Conservation (phyloP, 2,888 invertebrate genomes). For the Linnaemya vulpina region DNA sequence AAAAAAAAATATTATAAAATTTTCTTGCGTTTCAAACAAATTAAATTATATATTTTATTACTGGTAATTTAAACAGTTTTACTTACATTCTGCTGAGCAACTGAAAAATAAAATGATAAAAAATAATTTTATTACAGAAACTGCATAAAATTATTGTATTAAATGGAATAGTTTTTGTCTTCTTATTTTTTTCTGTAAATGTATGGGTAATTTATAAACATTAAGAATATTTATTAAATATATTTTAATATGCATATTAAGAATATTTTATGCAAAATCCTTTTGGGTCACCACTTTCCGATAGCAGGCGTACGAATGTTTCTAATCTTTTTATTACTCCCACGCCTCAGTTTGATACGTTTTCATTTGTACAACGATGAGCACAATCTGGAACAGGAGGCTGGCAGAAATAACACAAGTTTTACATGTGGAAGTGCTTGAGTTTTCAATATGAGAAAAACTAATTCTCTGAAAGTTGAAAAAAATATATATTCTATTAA, state of each 20-base stretch:
- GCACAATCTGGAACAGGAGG: no score
- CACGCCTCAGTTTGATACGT: not conserved
- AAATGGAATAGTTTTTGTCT: no score
- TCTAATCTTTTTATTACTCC: not conserved
- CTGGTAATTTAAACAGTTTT: slow-evolving; percentile 6
- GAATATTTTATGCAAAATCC: not conserved
- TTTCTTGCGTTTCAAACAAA: slow-evolving; percentile 43
- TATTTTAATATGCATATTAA: no score
- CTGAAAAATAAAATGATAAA: slow-evolving; percentile 14
- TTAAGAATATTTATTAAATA: no score
- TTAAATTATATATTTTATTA: slow-evolving; percentile 53
- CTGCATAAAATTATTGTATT: slow-evolving; percentile 1
- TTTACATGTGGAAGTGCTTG: no score
- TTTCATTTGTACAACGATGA: no score
- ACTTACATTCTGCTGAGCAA: not conserved
- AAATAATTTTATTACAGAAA: slow-evolving; percentile 43
- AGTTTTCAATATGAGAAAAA: no score
- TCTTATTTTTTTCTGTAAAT: not conserved
- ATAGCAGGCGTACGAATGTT: not conserved
- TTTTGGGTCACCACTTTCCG: not conserved
- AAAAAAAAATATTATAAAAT: slow-evolving; percentile 1
- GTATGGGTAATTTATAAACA: not conserved
- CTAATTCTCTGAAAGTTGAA: no score
- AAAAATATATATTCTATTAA: no score
- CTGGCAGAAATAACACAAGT: no score